Conservation (phyloP, 2,888 invertebrate species). For the Erpobdella octoculata region DNA sequence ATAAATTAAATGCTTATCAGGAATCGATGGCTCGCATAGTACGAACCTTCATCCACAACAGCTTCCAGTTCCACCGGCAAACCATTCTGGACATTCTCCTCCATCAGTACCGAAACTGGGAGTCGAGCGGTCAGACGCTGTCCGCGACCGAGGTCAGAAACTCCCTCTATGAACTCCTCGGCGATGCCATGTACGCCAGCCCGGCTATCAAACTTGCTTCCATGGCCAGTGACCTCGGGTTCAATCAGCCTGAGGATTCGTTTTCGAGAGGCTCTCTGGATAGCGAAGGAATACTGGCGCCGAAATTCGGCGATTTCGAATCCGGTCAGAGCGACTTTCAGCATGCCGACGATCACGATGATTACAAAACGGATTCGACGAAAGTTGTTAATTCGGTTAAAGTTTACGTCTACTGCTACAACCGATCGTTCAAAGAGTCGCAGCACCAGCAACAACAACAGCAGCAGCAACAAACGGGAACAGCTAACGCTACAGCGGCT, state of each 20-base stretch:
- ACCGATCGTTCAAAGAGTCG: conserved; percentile 8
- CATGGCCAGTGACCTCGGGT: not conserved
- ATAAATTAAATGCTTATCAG: not conserved
- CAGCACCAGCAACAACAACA: too few species aligned
- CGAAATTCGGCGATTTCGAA: not conserved
- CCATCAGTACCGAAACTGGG: conserved; percentile 90
- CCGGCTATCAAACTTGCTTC: conserved; percentile 73
- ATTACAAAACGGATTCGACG: not conserved
- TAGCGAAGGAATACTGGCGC: conserved; percentile 54
- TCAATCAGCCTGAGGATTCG: not conserved
- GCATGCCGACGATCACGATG: not conserved
- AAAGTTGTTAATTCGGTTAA: conserved; percentile 30
- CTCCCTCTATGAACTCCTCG: conserved; percentile 69
- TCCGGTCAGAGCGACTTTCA: not conserved
- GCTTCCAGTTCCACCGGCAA: conserved; percentile 85
- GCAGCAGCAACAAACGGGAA: not conserved
- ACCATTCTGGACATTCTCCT: conserved; percentile 88
- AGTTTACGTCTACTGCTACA: conserved; percentile 57
- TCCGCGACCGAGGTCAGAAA: conserved; percentile 76
- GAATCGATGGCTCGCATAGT: conserved; percentile 60
- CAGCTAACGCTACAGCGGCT: not conserved
- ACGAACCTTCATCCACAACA: conserved; percentile 75
- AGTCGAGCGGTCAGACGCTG: conserved; percentile 58
- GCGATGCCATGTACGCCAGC: conserved; percentile 63
- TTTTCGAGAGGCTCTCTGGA: conserved; percentile 79